These are phyloP conservation scores for Lordiphosa clarofinis DNA, from an alignment of 1,140 invertebrate species.

Conservation along the genomic window DNA sequence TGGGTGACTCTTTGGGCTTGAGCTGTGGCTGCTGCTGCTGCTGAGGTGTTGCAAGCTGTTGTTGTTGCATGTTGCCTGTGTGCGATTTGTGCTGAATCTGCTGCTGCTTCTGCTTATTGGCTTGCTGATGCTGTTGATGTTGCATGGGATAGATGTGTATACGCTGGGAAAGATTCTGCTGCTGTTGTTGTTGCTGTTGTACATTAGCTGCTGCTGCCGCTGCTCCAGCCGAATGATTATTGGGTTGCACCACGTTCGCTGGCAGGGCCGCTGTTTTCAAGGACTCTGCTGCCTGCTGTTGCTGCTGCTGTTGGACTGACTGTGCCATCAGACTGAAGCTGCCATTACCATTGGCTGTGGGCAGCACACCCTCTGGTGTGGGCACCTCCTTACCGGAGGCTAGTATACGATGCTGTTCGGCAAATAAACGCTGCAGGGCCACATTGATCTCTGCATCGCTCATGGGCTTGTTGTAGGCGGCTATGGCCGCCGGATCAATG, in stretches of 20 bases:
- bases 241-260: slow-evolving; percentile 72
- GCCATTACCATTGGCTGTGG: slow-evolving; percentile 42
- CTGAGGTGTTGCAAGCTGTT: slow-evolving; percentile 20
- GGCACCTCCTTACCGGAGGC: slow-evolving; percentile 83
- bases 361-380: slow-evolving; percentile 79
- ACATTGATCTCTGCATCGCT: slow-evolving; percentile 78
- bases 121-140: slow-evolving; percentile 60
- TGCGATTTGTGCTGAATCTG: slow-evolving; percentile 35
- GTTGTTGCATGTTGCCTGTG: slow-evolving; percentile 11
- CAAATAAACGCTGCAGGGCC: slow-evolving; percentile 81
- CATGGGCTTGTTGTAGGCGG: slow-evolving; percentile 76
- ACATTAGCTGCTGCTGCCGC: slow-evolving; percentile 19
- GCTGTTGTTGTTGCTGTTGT: slow-evolving; percentile 34
- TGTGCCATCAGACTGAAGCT: slow-evolving; percentile 23
- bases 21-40: slow-evolving; percentile 28
- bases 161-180: slow-evolving; percentile 55
- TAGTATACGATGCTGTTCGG: slow-evolving; percentile 84
- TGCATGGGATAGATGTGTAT: slow-evolving; percentile 79
- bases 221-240: slow-evolving; percentile 56
- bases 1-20: slow-evolving; percentile 35
- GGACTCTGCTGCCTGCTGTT: slow-evolving; percentile 21
- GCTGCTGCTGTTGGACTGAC: slow-evolving; percentile 32
- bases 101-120: slow-evolving; percentile 57
- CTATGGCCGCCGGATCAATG: slow-evolving; percentile 63
- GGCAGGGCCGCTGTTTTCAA: slow-evolving; percentile 45